Base-by-base conservation (phyloP, 2,888 invertebrate genomes). In the Tetragonula carbonaria region DNA sequence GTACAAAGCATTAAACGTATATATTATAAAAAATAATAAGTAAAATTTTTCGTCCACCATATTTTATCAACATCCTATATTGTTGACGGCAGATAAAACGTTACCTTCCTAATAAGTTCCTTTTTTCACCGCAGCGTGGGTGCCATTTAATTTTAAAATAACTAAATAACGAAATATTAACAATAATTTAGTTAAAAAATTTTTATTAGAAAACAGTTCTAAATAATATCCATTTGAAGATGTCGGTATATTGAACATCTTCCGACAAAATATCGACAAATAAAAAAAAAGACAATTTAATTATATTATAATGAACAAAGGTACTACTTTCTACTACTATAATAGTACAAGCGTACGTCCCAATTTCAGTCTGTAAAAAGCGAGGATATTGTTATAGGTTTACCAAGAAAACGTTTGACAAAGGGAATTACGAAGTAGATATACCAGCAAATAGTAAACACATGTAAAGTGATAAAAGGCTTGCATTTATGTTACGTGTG, bases 321-420 rank as follows among this genome's bases (percentile, higher is more conserved):
- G n/a, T 57, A n/a, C 5, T 13, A 5, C n/a, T 57, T n/a, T n/a
- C n/a, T n/a, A 0, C n/a, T 28, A 28, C 28, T 28, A 28, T 28
- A 33, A 14, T n/a, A 57, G n/a, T n/a, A 57, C n/a, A 57, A 11
- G 13, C n/a, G 2, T 57, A n/a, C 57, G 57, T 14, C 14, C 71
- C 11, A 38, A 71, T 38, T 57, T 16, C 28, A n/a, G 4, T 1
- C 6, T 33, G 21, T 18, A 21, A 13, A 70, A 3, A 45, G 14
- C n/a, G 21, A 38, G 57, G 45, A 72, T 45, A 18, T 59, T 38
- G 11, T 72, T 72, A 72, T 72, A 18, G 57, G 72, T 23, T 57
- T 59, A 57, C 57, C 4, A 23, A 59, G 57, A 59, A 72, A 57
- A 18, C 18, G 23, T 21, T 0, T 3, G 0, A 16, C 16, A 59